phyloP scores from a whole-genome alignment of 1,140 invertebrate genomes.

The Saccostrea glomerata region DNA sequence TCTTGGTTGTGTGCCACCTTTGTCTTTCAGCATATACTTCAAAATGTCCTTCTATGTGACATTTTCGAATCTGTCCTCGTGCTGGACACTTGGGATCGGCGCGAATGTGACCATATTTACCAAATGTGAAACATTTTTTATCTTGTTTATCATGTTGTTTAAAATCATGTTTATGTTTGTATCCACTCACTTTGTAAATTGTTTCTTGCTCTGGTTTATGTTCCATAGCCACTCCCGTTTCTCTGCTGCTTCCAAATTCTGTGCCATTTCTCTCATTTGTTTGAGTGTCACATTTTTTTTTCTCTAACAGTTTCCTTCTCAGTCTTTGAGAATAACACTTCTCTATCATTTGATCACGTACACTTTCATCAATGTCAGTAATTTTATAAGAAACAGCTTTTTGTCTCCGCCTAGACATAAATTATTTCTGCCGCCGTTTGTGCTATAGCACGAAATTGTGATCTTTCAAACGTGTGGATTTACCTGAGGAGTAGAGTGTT shows the following conservation, averaged over 20 bases:
- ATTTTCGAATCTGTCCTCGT: conserved; percentile 32
- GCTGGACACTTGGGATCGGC: conserved; percentile 47
- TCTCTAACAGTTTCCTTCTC: conserved; percentile 52
- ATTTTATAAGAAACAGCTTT: conserved; percentile 54
- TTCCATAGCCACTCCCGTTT: conserved; percentile 50
- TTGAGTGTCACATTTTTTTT: conserved; percentile 44
- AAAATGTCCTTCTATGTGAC: conserved; percentile 48
- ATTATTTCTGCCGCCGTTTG: conserved; percentile 52
- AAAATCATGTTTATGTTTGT: neutral
- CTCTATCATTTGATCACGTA: conserved; percentile 59
- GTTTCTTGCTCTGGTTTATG: conserved; percentile 22
- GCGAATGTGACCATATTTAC: conserved; percentile 29
- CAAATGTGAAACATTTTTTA: conserved; percentile 47
- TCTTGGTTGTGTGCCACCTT: neutral
- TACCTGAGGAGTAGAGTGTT: conserved; percentile 51
- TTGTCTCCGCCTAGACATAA: conserved; percentile 51
- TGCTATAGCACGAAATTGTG: conserved; percentile 35
- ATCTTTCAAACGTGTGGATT: conserved; percentile 48
- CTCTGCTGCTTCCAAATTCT: conserved; percentile 49
- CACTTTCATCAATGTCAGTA: conserved; percentile 47
- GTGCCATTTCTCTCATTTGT: conserved; percentile 44
- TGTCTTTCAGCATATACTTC: conserved; percentile 34
- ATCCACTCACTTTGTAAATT: conserved; percentile 10
- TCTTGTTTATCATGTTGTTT: neutral
- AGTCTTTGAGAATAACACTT: conserved; percentile 50